A percentile compares a stretch with the other conserved stretches of the same genome.
These are phyloP conservation scores for Ficedula albicollis DNA, from an alignment of 2,797 vertebrate species.

Conservation along the genomic window DNA sequence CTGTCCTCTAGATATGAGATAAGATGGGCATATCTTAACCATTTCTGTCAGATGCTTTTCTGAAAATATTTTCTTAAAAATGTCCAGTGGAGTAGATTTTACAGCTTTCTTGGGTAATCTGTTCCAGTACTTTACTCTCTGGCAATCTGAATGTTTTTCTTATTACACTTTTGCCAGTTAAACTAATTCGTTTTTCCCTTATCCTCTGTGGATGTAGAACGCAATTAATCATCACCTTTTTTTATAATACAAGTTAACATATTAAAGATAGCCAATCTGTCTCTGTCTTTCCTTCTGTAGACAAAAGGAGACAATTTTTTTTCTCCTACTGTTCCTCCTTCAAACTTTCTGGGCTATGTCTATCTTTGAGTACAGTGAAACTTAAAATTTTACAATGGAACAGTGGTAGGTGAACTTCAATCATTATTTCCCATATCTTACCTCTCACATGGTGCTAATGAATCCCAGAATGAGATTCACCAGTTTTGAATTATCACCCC, in stretches of 20 bases:
- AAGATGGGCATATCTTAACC: not conserved
- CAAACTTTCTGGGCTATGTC: not conserved
- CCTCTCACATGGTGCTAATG: not conserved
- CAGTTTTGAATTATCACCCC: not conserved
- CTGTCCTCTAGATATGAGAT: not conserved
- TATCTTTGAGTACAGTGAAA: not conserved
- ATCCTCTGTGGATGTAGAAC: not conserved
- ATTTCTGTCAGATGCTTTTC: not conserved
- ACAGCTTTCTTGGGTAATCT: not conserved
- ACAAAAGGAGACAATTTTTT: not conserved
- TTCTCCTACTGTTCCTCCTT: not conserved
- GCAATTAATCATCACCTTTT: constrained; percentile 1
- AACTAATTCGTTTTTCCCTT: not conserved
- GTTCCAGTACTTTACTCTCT: not conserved
- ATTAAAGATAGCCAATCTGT: not conserved
- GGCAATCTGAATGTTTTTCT: not conserved
- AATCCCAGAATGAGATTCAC: not conserved
- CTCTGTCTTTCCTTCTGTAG: not conserved
- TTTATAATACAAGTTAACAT: not conserved
- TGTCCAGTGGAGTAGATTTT: not conserved
- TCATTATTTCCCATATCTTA: not conserved
- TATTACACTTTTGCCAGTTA: not conserved
- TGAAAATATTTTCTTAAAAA: not conserved
- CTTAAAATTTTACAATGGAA: not conserved
- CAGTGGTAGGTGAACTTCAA: not conserved